Conservation (phyloP, 2,113 vertebrate species). For the Oxyruncus cristatus region DNA sequence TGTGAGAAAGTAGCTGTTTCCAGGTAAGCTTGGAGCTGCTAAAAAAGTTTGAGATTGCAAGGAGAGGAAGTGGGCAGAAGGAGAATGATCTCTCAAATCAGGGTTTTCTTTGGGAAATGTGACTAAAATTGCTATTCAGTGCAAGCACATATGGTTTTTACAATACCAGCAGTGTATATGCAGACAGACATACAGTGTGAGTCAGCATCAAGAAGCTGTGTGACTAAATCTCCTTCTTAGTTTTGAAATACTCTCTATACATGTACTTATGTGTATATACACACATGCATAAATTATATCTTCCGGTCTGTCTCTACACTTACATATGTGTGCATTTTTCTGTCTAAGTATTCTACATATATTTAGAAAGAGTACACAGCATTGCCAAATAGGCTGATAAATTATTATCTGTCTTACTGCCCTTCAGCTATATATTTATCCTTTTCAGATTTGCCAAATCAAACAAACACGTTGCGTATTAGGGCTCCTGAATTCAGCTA, state of each 20-base stretch:
- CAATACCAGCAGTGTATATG: not conserved
- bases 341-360: not conserved
- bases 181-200: not conserved
- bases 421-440: not conserved
- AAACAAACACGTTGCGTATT: not conserved
- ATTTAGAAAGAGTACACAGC: not conserved
- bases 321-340: not conserved
- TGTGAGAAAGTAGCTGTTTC: not conserved
- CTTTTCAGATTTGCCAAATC: not conserved
- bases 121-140: not conserved
- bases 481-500: not conserved
- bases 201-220: not conserved
- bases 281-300: not conserved
- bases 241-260: not conserved
- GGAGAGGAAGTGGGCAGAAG: not conserved
- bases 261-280: not conserved
- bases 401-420: not conserved
- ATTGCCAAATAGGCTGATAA: not conserved
- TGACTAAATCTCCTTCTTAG: not conserved
- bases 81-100: not conserved
- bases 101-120: not conserved
- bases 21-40: not conserved
- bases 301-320: not conserved
- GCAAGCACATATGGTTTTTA: not conserved
- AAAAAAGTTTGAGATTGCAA: not conserved